phyloP scores from a whole-genome alignment of 2,113 vertebrate genomes.

The Ariopsis seemanni region DNA sequence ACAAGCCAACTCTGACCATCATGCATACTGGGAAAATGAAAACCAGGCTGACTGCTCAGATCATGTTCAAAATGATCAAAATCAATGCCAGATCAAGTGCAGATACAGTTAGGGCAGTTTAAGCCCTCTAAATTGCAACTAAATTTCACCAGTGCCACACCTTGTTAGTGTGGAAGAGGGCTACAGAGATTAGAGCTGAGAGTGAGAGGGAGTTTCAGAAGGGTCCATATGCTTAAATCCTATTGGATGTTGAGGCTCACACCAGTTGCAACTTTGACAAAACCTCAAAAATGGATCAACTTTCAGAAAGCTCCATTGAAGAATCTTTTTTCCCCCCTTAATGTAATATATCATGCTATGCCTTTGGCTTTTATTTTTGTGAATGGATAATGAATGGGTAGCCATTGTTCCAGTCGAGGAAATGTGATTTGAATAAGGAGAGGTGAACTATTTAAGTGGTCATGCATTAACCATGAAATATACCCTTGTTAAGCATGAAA shows the following conservation, averaged over 20 bases:
- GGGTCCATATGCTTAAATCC: slow-evolving; percentile 43
- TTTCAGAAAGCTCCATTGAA: slow-evolving; percentile 55
- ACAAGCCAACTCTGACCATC: slow-evolving; percentile 74
- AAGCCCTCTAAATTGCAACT: slow-evolving; percentile 51
- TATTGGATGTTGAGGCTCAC: slow-evolving; percentile 47
- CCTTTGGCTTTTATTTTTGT: slow-evolving; percentile 59
- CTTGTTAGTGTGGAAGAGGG: slow-evolving; percentile 57
- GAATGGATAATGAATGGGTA: slow-evolving; percentile 57
- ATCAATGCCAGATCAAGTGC: slow-evolving; percentile 73
- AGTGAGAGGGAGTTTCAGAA: slow-evolving; percentile 50
- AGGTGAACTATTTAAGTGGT: slow-evolving; percentile 73
- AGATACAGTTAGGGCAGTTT: slow-evolving; percentile 52
- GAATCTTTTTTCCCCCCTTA: slow-evolving; percentile 47
- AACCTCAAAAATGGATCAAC: slow-evolving; percentile 60
- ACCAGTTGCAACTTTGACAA: slow-evolving; percentile 49
- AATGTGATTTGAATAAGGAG: slow-evolving; percentile 70
- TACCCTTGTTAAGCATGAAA: slow-evolving; percentile 67
- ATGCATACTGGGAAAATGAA: slow-evolving; percentile 69
- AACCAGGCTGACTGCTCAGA: slow-evolving; percentile 75
- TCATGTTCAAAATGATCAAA: slow-evolving; percentile 75
- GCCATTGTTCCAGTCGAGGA: slow-evolving; percentile 61
- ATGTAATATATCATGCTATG: slow-evolving; percentile 61
- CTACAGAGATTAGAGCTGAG: slow-evolving; percentile 22
- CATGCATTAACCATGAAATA: slow-evolving; percentile 75
- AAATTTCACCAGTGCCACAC: slow-evolving; percentile 58